phyloP scores from a whole-genome alignment of 2,888 invertebrate species.

The Penaeus monodon region DNA sequence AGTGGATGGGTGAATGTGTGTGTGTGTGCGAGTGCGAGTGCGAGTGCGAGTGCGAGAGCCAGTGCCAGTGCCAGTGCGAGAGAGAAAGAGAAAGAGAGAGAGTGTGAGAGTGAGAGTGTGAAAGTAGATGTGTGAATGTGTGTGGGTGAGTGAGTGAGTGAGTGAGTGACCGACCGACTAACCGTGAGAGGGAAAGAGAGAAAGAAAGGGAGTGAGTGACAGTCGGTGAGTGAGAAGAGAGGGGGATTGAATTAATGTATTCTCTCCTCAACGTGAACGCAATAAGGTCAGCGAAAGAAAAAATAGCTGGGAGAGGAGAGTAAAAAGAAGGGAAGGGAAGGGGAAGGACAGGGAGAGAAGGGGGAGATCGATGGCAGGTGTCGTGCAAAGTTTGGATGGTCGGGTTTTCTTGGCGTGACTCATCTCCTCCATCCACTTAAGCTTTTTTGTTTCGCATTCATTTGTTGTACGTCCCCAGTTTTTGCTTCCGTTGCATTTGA shows the following conservation, averaged over 20 bases:
- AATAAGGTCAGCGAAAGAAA: too few species aligned
- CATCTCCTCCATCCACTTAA: too few species aligned
- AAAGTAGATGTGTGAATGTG: background rate
- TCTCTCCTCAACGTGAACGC: too few species aligned
- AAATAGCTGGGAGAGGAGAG: too few species aligned
- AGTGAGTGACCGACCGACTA: background rate
- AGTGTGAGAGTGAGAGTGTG: background rate
- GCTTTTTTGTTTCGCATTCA: too few species aligned
- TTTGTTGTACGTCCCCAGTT: too few species aligned
- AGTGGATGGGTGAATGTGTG: slow-evolving; percentile 11
- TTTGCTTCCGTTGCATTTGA: too few species aligned
- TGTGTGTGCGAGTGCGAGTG: background rate
- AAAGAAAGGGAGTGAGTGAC: background rate
- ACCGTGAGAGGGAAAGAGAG: background rate
- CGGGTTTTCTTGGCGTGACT: too few species aligned
- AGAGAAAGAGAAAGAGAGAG: background rate
- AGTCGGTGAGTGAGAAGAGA: background rate
- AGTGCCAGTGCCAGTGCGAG: slow-evolving; percentile 5
- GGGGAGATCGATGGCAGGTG: too few species aligned
- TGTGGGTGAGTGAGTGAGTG: background rate
- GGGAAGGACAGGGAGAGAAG: too few species aligned
- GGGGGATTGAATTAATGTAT: background rate
- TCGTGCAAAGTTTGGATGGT: too few species aligned
- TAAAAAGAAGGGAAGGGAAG: too few species aligned
- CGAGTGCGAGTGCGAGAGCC: background rate